Evolutionary conservation across 2,797 vertebrate species (phyloP).

Genomic region (Chromobotia macracanthus): DNA sequence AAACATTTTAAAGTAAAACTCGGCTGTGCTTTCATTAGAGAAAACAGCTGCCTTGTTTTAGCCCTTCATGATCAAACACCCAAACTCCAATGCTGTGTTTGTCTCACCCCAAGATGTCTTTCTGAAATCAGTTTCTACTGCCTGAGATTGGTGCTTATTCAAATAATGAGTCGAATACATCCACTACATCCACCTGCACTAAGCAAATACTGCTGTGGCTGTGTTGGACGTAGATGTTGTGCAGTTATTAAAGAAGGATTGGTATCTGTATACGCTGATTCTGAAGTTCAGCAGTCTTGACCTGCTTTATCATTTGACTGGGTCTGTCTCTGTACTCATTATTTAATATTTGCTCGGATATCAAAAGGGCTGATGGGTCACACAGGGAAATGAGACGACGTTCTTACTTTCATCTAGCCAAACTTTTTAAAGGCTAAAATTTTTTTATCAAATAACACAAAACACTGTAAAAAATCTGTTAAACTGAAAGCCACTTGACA

Average conservation of each 20-base stretch:
- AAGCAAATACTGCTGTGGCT: conserved; percentile 16
- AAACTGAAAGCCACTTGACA: conserved; percentile 31
- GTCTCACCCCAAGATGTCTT: neutral
- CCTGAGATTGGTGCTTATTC: neutral
- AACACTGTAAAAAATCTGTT: neutral
- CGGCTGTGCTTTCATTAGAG: neutral
- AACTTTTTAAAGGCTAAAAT: conserved; percentile 46
- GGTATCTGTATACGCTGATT: neutral
- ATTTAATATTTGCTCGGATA: conserved; percentile 59
- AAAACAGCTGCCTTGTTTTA: neutral
- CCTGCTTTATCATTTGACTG: conserved; percentile 29
- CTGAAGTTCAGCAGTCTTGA: conserved; percentile 33
- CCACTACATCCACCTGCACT: neutral
- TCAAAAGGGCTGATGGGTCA: conserved; percentile 55
- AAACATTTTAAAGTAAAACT: neutral
- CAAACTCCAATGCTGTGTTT: too few relatives aligned
- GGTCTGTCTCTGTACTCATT: conserved; percentile 35
- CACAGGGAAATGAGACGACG: conserved; percentile 30
- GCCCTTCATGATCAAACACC: neutral
- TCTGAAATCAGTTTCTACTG: conserved; percentile 5
- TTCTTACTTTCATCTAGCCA: conserved; percentile 44
- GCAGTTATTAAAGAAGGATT: conserved; percentile 23
- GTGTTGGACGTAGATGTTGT: conserved; percentile 18
- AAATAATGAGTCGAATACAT: conserved; percentile 8
- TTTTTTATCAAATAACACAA: conserved; percentile 36